Evolutionary conservation across 2,797 vertebrate genomes (phyloP).

Genomic region (Characodon lateralis): DNA sequence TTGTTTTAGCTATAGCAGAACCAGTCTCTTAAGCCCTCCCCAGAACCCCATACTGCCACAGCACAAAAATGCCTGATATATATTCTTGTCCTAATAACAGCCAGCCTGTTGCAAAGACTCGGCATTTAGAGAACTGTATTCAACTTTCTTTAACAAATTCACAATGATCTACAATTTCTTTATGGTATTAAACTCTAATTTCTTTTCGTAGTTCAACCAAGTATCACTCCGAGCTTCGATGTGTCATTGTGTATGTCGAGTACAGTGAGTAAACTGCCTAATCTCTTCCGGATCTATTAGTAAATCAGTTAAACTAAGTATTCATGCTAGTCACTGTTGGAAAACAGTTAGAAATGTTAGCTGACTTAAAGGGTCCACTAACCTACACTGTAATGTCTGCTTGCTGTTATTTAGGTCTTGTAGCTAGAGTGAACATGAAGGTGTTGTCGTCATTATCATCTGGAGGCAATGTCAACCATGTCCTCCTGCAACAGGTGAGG

Average conservation of each 20-base stretch:
- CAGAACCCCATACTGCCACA: no score
- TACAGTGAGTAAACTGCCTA: not conserved
- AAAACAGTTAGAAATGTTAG: not conserved
- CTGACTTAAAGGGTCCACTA: not conserved
- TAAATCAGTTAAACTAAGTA: no score
- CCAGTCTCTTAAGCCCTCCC: no score
- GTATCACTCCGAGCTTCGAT: constrained; percentile 5
- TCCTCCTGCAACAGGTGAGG: not conserved
- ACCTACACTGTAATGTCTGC: no score
- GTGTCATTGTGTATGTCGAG: not conserved
- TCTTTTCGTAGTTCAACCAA: not conserved
- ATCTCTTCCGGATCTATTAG: not conserved
- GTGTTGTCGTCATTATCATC: not conserved
- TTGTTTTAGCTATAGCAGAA: not conserved
- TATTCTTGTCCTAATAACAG: not conserved
- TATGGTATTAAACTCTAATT: not conserved
- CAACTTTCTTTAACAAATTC: not conserved
- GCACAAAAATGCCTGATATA: no score
- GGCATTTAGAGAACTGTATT: not conserved
- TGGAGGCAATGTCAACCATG: not conserved
- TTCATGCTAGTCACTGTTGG: no score
- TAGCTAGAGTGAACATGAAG: constrained; percentile 1
- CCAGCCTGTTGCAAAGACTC: not conserved
- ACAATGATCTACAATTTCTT: not conserved
- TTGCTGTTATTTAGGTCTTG: no score